These are phyloP conservation scores for Calameuta idolon DNA, from an alignment of 2,888 invertebrate genomes.

Conservation along the genomic window DNA sequence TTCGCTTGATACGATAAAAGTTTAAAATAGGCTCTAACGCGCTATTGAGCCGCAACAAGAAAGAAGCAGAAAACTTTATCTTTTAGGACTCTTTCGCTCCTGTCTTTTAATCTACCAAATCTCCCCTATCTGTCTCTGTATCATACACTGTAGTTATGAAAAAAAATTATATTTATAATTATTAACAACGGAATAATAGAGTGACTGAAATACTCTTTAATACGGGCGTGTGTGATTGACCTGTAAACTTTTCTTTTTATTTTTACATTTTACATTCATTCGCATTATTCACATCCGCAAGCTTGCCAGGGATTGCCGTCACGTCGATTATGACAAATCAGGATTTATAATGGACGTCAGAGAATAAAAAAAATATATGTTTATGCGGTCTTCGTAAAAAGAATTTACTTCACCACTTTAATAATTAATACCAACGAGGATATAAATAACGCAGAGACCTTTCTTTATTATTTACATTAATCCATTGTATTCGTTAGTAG, in stretches of 20 bases:
- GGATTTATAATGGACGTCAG: background rate
- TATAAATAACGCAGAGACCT: background rate
- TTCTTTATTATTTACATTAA: background rate
- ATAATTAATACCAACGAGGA: background rate
- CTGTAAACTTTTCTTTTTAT: conserved; percentile 1
- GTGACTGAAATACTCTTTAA: conserved; percentile 23
- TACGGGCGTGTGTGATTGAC: conserved; percentile 15
- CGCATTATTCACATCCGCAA: background rate
- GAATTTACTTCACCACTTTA: background rate
- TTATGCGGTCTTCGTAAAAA: background rate
- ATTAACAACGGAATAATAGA: conserved; percentile 43
- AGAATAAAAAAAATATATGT: background rate
- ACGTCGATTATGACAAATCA: background rate
- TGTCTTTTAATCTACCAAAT: background rate
- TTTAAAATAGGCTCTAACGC: conserved; percentile 20
- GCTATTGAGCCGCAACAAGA: background rate
- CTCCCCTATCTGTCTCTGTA: conserved; percentile 47
- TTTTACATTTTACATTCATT: background rate
- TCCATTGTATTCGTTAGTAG: background rate
- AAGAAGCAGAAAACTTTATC: conserved; percentile 3
- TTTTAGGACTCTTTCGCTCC: background rate
- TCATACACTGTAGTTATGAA: conserved; percentile 56
- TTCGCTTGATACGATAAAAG: conserved; percentile 19
- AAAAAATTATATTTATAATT: conserved; percentile 61
- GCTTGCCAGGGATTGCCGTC: background rate